Evolutionary conservation across 92 coral and sea anemone species (phyloP), one percentile per base, ranked within the genome.

Genomic region (Palythoa heliodiscus): DNA sequence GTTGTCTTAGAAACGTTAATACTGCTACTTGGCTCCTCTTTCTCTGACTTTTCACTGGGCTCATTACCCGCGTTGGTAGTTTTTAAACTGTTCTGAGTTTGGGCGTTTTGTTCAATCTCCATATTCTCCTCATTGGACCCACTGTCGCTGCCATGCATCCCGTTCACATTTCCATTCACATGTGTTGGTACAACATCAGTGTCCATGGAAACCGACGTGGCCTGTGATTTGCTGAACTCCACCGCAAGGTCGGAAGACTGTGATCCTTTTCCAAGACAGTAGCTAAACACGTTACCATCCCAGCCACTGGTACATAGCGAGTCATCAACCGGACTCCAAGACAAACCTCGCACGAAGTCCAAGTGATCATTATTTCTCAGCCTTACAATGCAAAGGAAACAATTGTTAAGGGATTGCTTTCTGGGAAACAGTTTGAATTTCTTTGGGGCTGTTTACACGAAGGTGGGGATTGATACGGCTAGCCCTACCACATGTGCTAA

Each of bases 301-400:
- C 99, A 96, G 55, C 99, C 99, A 68, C 98, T 95, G 64, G 99
- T 92, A 17, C 94, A 74, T n/a, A 96, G 90, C 15, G 97, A 90
- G 83, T 93, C 98, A 63, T 95, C 99, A 20, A 88, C 83, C 12
- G 99, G 99, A 53, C 98, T 96, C 99, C 99, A 96, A 9, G 99
- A 95, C 87, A 96, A 86, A 72, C 96, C 97, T 7, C 95, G 92
- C 43, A 94, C 98, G 76, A 92, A 95, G 68, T 96, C 99, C 52
- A 91, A 86, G 86, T 96, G 99, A 38, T 93, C 93, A 52, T 91
- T 94, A 82, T 93, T 96, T 86, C 95, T 84, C 22, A 95, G 93
- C n/a, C 99, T 96, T 82, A 38, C 48, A 87, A 83, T 55, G 40
- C 19, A 37, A 19, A 5, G 11, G 68, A 48, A 52, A 14, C 52